Evolutionary conservation across 2,797 vertebrate genomes (phyloP).

Genomic region (Pangasius larnaudii): DNA sequence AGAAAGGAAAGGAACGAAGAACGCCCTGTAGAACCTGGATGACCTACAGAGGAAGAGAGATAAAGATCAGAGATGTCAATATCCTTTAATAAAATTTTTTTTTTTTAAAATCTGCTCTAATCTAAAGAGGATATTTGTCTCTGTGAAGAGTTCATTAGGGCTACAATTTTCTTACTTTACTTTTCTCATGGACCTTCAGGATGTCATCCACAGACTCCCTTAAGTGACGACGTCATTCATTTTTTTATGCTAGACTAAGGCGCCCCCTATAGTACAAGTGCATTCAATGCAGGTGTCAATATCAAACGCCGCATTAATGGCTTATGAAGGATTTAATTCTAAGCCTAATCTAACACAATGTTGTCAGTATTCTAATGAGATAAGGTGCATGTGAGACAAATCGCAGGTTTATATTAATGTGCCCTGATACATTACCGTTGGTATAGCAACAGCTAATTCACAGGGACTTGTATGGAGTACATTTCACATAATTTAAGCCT

Average conservation of each 20-base stretch:
- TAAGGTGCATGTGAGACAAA: neutral
- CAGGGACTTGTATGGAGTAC: neutral
- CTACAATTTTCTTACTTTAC: neutral
- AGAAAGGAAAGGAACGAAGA: slow-evolving; percentile 91
- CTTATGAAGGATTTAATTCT: neutral
- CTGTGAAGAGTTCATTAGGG: neutral
- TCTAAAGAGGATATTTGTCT: too few relatives aligned
- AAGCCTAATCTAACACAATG: neutral
- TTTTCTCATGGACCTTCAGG: neutral
- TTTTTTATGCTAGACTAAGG: slow-evolving; percentile 13
- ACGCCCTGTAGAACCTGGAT: slow-evolving; percentile 86
- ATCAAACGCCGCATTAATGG: neutral
- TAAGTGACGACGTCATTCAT: neutral
- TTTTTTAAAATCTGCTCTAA: too few relatives aligned
- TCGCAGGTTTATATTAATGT: neutral
- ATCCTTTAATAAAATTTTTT: too few relatives aligned
- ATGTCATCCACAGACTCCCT: neutral
- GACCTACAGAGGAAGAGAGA: slow-evolving; percentile 76
- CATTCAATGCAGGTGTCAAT: neutral
- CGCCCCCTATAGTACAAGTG: slow-evolving; percentile 43
- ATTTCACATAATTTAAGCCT: neutral
- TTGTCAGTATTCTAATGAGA: neutral
- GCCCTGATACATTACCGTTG: neutral
- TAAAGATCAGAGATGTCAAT: neutral
- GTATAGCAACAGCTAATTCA: neutral